Evolutionary conservation across 2,888 invertebrate genomes (phyloP).

Genomic region (Isotomurus palustris): DNA sequence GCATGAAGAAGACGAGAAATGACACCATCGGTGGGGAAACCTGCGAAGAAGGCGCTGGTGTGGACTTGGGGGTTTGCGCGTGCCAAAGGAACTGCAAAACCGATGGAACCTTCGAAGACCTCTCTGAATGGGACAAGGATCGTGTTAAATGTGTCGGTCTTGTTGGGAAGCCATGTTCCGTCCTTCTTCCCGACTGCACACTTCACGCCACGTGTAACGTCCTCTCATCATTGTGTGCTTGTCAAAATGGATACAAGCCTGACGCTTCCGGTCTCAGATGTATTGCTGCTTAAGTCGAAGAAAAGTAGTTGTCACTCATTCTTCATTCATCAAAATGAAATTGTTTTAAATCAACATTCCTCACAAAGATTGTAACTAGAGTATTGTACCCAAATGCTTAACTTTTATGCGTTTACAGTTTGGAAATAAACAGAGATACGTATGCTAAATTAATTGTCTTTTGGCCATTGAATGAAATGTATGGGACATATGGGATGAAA

Average conservation of each 20-base stretch:
- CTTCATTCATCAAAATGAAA: too few species aligned
- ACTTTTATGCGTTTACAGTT: too few species aligned
- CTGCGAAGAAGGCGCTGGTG: background rate
- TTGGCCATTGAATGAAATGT: too few species aligned
- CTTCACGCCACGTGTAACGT: background rate
- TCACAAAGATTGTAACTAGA: too few species aligned
- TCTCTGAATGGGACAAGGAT: background rate
- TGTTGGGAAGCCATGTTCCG: background rate
- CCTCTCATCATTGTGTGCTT: background rate
- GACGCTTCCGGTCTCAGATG: background rate
- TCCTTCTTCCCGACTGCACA: background rate
- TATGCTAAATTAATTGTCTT: too few species aligned
- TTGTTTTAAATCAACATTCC: too few species aligned
- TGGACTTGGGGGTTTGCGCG: background rate
- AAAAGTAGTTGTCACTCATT: too few species aligned
- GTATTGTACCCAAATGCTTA: too few species aligned
- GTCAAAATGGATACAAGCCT: background rate
- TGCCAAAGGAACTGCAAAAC: background rate
- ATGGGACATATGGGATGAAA: too few species aligned
- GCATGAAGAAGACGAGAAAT: background rate
- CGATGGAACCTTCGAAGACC: background rate
- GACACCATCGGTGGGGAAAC: background rate
- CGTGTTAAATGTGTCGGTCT: background rate
- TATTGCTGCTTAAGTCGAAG: background rate
- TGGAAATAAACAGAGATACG: too few species aligned